Conservation (phyloP, 2,888 invertebrate genomes). For the Nymphalis c-album region DNA sequence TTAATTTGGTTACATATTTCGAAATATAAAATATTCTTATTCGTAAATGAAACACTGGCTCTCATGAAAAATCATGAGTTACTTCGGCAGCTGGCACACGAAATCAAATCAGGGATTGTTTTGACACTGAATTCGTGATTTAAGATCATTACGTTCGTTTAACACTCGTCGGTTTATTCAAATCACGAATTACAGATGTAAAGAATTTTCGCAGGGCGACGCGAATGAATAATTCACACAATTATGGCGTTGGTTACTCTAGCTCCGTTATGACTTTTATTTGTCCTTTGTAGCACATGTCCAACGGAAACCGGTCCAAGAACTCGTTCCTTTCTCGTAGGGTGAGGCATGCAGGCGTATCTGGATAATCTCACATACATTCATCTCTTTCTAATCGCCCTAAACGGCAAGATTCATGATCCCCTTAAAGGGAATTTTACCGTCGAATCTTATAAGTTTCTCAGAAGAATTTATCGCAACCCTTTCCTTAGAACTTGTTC, state of each 20-base stretch:
- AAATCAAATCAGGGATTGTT: slow-evolving; percentile 32
- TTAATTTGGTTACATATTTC: neutral
- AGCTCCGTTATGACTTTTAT: slow-evolving; percentile 71
- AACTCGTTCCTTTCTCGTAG: slow-evolving; percentile 55
- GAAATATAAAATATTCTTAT: slow-evolving; percentile 8
- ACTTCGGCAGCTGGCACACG: slow-evolving; percentile 18
- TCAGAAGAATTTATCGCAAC: slow-evolving; percentile 69
- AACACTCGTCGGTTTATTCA: slow-evolving; percentile 33
- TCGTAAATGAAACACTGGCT: slow-evolving; percentile 2
- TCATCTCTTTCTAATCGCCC: slow-evolving; percentile 69
- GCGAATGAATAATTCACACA: slow-evolving; percentile 64
- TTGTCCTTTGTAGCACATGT: slow-evolving; percentile 62
- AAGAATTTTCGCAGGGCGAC: slow-evolving; percentile 49
- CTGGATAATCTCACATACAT: slow-evolving; percentile 62
- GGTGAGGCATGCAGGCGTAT: slow-evolving; percentile 53
- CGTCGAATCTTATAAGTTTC: slow-evolving; percentile 69
- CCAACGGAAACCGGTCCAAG: slow-evolving; percentile 56
- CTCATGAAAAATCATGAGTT: slow-evolving; percentile 18
- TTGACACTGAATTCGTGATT: slow-evolving; percentile 26
- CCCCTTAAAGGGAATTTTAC: slow-evolving; percentile 68
- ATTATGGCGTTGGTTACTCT: slow-evolving; percentile 56
- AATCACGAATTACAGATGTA: slow-evolving; percentile 40
- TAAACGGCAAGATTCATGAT: slow-evolving; percentile 66
- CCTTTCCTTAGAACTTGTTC: slow-evolving; percentile 59
- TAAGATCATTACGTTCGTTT: slow-evolving; percentile 30